Evolutionary conservation across 1,140 invertebrate species (phyloP), one percentile per base, ranked within the genome.

Genomic region (Tetramorium alpestre): DNA sequence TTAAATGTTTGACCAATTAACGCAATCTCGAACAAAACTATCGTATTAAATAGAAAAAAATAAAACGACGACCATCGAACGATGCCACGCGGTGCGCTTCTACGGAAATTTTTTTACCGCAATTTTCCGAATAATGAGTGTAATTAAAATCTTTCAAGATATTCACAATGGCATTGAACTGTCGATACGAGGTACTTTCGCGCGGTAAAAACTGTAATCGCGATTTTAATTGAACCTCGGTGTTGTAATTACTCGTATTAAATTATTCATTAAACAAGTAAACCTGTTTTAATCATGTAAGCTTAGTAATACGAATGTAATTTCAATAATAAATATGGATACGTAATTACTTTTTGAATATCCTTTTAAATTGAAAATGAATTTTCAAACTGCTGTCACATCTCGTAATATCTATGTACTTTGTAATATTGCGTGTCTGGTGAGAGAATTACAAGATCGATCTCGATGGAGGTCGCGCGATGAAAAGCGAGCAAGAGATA

Each of bases 81-180:
- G 2, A 33, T 33, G 5, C 13, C 33, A 33, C 4, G n/a, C 33
- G n/a, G 22, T n/a, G 8, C 18, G 13, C 33, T 51, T 25, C 25
- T 41, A 10, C 25, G 28, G n/a, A n/a, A 70, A 54, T 1, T 13
- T 72, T 72, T 58, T 16, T 16, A 3, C 2, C 7, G 22, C n/a
- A 78, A 65, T 82, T 58, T 72, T 22, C 7, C 80, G 54, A 41
- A 13, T 33, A 7, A 84, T 22, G 13, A 47, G 22, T 49, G 7
- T 49, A 60, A 84, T 84, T 84, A 84, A 84, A 84, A 84, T 60
- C n/a, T 38, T 8, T n/a, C 54, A n/a, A 60, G 11, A 33, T 22
- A 11, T 73, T 41, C 18, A 11, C 51, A 13, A 44, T 7, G 51
- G 11, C 18, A 33, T 22, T 22, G n/a, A 18, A 47, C 28, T 41